Evolutionary conservation across 2,797 vertebrate species (phyloP).

Genomic region (Synanceia verrucosa): DNA sequence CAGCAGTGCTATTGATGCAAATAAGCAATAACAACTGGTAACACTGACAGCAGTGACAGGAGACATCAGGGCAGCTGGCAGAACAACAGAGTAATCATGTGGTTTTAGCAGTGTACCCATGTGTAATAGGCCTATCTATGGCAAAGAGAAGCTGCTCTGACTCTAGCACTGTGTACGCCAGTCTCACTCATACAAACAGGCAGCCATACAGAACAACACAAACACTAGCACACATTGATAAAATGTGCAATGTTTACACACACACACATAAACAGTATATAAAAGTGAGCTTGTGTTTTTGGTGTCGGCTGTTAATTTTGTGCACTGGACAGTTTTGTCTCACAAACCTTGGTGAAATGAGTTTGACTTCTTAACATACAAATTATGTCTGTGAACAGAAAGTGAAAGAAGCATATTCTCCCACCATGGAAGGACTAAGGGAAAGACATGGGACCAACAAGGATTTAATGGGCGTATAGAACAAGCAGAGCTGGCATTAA

Average conservation of each 20-base stretch:
- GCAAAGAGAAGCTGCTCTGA: constrained; percentile 30
- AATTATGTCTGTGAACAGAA: constrained; percentile 13
- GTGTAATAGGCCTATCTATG: constrained; percentile 35
- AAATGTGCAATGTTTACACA: constrained; percentile 61
- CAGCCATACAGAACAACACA: constrained; percentile 44
- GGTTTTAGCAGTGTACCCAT: constrained; percentile 42
- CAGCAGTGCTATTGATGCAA: constrained; percentile 21
- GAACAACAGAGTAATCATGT: constrained; percentile 43
- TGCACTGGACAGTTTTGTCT: constrained; percentile 29
- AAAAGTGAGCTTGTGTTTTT: constrained; percentile 18
- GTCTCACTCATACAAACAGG: constrained; percentile 40
- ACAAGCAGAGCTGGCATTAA: not conserved
- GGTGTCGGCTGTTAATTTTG: constrained; percentile 23
- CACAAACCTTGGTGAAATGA: constrained; percentile 46
- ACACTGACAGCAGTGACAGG: constrained; percentile 26
- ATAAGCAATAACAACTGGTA: constrained; percentile 29
- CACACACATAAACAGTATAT: constrained; percentile 31
- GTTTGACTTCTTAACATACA: not conserved
- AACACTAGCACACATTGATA: constrained; percentile 71
- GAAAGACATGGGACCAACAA: not conserved
- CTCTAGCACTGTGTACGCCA: constrained; percentile 29
- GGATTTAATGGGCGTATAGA: not conserved
- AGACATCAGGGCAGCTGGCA: constrained; percentile 25
- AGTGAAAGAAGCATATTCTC: not conserved
- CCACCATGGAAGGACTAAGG: constrained; percentile 6